Percentiles rank a stretch among this genome's conserved stretches.
Evolutionary conservation across 2,113 vertebrate genomes (phyloP).

Genomic region (Microtus ochrogaster): DNA sequence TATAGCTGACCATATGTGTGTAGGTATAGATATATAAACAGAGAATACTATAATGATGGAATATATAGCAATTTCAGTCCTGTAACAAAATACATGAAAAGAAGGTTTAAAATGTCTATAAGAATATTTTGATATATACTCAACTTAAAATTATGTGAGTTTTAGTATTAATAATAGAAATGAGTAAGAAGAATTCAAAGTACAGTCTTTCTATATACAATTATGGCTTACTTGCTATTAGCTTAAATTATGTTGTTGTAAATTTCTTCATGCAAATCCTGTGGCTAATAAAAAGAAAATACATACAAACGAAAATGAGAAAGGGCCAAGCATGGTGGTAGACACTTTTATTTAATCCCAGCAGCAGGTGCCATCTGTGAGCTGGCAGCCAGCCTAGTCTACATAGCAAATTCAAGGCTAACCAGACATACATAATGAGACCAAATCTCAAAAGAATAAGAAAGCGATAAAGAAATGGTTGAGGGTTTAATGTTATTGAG

Average conservation of each 20-base stretch:
- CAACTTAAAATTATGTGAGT: background rate
- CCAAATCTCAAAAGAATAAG: background rate
- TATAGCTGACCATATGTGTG: background rate
- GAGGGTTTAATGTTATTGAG: background rate
- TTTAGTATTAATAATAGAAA: background rate
- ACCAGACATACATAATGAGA: background rate
- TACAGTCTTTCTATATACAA: too few species aligned
- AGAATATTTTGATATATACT: background rate
- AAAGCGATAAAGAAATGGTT: background rate
- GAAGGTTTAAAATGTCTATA: background rate
- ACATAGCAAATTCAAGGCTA: background rate
- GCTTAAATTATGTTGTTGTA: background rate
- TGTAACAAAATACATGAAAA: background rate
- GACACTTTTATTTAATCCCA: background rate
- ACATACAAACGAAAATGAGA: background rate
- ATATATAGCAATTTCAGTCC: background rate
- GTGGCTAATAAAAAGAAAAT: background rate
- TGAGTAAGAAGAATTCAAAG: background rate
- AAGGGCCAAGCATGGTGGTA: background rate
- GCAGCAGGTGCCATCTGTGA: background rate
- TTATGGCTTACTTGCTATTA: background rate
- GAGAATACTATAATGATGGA: background rate
- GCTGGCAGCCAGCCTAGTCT: background rate
- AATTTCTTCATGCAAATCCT: background rate
- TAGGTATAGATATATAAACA: background rate